These are phyloP conservation scores for Erynnis tages DNA, from an alignment of 2,888 invertebrate genomes.

Conservation along the genomic window DNA sequence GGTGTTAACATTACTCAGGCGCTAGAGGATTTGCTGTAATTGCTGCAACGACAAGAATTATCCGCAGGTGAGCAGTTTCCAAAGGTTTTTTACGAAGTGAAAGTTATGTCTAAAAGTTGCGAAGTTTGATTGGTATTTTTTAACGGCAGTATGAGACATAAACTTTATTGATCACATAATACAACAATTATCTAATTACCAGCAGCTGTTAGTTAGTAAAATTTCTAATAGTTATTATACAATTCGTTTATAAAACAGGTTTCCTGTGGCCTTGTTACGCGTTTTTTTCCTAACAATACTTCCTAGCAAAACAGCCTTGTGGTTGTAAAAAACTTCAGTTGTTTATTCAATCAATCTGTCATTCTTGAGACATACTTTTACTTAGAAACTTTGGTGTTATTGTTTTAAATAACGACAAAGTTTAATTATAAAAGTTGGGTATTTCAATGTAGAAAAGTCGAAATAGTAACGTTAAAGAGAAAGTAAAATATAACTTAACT, in stretches of 20 bases:
- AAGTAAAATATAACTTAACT: no score
- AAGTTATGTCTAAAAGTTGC: slow-evolving; percentile 44
- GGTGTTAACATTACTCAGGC: slow-evolving; percentile 40
- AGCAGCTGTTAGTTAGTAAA: neutral
- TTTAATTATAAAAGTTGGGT: no score
- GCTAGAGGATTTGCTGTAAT: slow-evolving; percentile 52
- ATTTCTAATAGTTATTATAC: neutral
- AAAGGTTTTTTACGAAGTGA: slow-evolving; percentile 49
- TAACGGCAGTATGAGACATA: neutral
- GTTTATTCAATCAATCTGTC: neutral
- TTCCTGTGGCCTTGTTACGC: slow-evolving; percentile 1
- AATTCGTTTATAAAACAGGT: slow-evolving; percentile 9
- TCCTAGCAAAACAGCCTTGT: slow-evolving; percentile 15
- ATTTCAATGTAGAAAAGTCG: no score
- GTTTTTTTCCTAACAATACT: slow-evolving; percentile 15
- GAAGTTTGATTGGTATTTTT: neutral
- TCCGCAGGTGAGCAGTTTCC: slow-evolving; percentile 51
- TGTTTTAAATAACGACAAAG: no score
- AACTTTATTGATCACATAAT: slow-evolving; percentile 1
- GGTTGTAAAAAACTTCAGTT: neutral
- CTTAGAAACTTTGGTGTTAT: no score
- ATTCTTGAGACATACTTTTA: no score
- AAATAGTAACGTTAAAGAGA: no score
- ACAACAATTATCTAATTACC: neutral
- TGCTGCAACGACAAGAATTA: slow-evolving; percentile 41